Conservation (phyloP, 2,888 invertebrate genomes). For the Volucella bombylans region DNA sequence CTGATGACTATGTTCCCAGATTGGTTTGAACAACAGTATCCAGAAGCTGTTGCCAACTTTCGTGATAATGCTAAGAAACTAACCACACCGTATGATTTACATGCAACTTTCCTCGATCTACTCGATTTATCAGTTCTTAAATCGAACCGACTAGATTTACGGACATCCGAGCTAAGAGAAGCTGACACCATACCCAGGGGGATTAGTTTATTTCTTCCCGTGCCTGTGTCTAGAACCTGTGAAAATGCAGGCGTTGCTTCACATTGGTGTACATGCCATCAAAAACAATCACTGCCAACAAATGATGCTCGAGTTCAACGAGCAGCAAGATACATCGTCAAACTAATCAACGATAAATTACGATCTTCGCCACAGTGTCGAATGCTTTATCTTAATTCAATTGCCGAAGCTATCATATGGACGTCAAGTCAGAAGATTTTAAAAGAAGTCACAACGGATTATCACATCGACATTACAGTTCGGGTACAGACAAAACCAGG, state of each 20-base stretch:
- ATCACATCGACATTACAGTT: slow-evolving; percentile 82
- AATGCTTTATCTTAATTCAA: slow-evolving; percentile 84
- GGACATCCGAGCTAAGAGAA: slow-evolving; percentile 80
- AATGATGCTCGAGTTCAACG: slow-evolving; percentile 84
- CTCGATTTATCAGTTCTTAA: slow-evolving; percentile 83
- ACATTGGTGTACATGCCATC: slow-evolving; percentile 95
- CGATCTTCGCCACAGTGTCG: slow-evolving; percentile 86
- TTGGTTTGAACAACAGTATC: slow-evolving; percentile 87
- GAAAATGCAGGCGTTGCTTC: slow-evolving; percentile 89
- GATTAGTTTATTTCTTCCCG: slow-evolving; percentile 89
- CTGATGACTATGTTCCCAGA: slow-evolving; percentile 88
- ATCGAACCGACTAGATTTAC: slow-evolving; percentile 81
- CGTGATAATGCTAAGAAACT: slow-evolving; percentile 86
- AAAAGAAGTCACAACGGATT: slow-evolving; percentile 79
- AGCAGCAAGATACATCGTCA: slow-evolving; percentile 86
- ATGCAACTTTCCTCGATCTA: slow-evolving; percentile 90
- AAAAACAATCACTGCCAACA: slow-evolving; percentile 84
- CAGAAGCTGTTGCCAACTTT: slow-evolving; percentile 86
- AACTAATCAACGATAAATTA: slow-evolving; percentile 86
- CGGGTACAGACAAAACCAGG: slow-evolving; percentile 84
- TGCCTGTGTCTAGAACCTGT: slow-evolving; percentile 89
- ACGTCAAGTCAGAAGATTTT: slow-evolving; percentile 80
- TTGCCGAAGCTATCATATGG: slow-evolving; percentile 87
- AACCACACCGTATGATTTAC: slow-evolving; percentile 93
- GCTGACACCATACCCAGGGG: slow-evolving; percentile 84